Evolutionary conservation across 2,113 vertebrate genomes (phyloP), one percentile per base, ranked within the genome.

Genomic region (Sapayoa aenigma): DNA sequence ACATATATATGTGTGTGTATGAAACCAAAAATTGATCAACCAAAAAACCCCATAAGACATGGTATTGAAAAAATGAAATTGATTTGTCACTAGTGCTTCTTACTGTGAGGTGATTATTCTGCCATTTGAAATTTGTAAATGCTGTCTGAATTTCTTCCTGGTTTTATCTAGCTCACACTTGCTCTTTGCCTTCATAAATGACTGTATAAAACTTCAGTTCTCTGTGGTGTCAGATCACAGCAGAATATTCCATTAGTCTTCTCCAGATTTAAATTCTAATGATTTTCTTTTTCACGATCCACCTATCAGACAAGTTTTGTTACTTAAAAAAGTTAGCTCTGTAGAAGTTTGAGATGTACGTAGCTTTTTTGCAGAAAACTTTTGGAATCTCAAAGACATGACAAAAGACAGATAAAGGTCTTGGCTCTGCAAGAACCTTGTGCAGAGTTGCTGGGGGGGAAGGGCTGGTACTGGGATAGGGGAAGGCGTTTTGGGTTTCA

Each of bases 281-380:
- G 27, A 67, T 80, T 91, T 85, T 88, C 35, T 69, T 66, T 90
- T 86, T 93, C 72, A 76, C 72, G 91, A 93, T 67, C 72, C 68
- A 84, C 91, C 84, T 46, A 77, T 83, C 77, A 3, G 5, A 89
- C 88, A 50, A 87, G 81, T 87, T 93, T 76, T 72, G 39, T 80
- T 65, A 28, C 67, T 68, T 89, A 31, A 4, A 86, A 58, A 72
- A 55, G 12, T 72, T 67, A 72, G 37, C 84, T 89, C 42, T 55
- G 47, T 21, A 31, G 62, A 96, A 50, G 37, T 41, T 44, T 83
- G 81, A 68, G 9, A 2, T 21, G 44, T 24, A 21, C 72, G 19
- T 14, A 31, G 31, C 52, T 87, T 67, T 91, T 23, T 31, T 30
- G 52, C 68, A 78, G 78, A 66, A 82, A 44, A 23, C 11, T 78